These are phyloP conservation scores for Leptodactylus fuscus DNA, from an alignment of 2,113 vertebrate genomes.

Conservation along the genomic window DNA sequence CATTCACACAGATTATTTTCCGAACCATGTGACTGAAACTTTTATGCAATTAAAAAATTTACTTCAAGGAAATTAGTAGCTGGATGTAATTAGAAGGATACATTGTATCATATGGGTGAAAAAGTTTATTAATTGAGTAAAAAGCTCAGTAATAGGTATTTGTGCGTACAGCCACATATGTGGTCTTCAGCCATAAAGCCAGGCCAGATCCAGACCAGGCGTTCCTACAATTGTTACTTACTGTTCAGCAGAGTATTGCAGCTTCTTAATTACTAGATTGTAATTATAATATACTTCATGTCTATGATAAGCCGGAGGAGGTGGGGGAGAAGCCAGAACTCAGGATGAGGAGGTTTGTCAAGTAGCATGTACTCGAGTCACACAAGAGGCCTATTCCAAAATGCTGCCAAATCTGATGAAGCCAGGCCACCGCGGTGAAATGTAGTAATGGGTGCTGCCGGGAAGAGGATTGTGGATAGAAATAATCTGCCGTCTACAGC, in stretches of 20 bases:
- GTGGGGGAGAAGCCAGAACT: background rate
- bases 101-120: background rate
- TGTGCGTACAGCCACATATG: background rate
- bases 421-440: background rate
- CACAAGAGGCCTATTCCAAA: background rate
- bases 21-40: no score
- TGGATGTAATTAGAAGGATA: no score
- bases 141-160: no score
- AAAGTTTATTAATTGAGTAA: background rate
- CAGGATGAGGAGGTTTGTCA: constrained; percentile 3
- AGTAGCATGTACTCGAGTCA: constrained; percentile 8
- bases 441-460: background rate
- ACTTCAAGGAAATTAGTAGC: no score
- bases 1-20: no score
- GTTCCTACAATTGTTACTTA: background rate
- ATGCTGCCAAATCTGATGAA: constrained; percentile 10
- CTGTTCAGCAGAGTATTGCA: background rate
- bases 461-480: background rate
- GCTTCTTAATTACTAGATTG: background rate
- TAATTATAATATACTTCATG: constrained; percentile 17
- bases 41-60: no score
- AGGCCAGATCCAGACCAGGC: background rate
- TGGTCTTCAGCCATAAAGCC: background rate
- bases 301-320: background rate
- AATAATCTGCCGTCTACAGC: background rate